Base-by-base conservation (phyloP, 2,888 invertebrate genomes). In the Drosophila fungiperda region DNA sequence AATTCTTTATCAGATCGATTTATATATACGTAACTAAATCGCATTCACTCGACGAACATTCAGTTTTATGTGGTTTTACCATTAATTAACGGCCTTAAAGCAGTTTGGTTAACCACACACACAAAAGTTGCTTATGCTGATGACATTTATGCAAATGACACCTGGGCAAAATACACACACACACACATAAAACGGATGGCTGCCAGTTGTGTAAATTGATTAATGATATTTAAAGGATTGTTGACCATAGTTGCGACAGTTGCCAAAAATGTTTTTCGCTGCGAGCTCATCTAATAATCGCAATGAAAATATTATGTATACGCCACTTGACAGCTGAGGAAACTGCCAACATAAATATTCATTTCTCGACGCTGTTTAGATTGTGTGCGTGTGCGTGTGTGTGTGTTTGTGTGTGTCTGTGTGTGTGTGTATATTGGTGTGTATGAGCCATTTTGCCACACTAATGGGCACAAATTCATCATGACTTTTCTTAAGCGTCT, bases 381-480 rank as follows among this genome's bases (percentile, higher is more conserved):
- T 58, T 50, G 40, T 36, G 60, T 69, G 38, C 50, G 63, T 49
- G n/a, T 49, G 36, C 36, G 60, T 40, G 58, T 52, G 23, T 45
- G 38, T 32, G 49, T 54, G 32, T 36, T 38, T 54, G 48, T 26
- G 52, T 53, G 64, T 40, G 60, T 50, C 38, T 36, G 42, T 54
- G 48, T 26, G 52, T 53, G 64, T 40, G 60, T 50, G 42, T 23
- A 50, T 42, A 49, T 58, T 70, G 60, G 64, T 65, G 72, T 36
- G 50, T 73, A 73, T 62, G 72, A 76, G 76, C 76, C 80, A 79
- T 77, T 84, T 84, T 83, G 81, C 83, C 79, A 87, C 85, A 87
- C 86, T 88, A 86, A 87, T 87, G 78, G 84, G 75, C 82, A 74
- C 87, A 84, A 88, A 87, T 87, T 82, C 87, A 86, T 87, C 87